phyloP scores from a whole-genome alignment of 2,113 vertebrate genomes.

The Pogona vitticeps region DNA sequence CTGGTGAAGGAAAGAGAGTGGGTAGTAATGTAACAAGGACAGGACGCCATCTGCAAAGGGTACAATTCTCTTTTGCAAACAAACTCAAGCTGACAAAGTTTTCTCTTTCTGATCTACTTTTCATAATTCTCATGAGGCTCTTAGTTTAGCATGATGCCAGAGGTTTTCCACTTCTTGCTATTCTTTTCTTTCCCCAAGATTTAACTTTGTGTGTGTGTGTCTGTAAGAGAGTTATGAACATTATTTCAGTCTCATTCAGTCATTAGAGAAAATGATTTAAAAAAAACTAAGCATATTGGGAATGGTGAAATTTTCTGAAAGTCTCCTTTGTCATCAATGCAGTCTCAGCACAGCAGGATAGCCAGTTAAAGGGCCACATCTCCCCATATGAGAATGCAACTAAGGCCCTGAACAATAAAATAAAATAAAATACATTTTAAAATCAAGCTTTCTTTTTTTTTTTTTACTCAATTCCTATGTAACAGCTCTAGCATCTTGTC shows the following conservation, averaged over 20 bases:
- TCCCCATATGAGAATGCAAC: too few species aligned
- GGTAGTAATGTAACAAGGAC: neutral
- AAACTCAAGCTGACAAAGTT: neutral
- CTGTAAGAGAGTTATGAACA: neutral
- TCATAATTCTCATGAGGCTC: neutral
- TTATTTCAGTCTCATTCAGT: neutral
- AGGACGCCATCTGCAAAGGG: neutral
- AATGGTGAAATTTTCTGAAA: too few species aligned
- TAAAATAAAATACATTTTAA: too few species aligned
- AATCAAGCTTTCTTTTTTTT: too few species aligned
- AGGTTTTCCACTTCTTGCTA: too few species aligned
- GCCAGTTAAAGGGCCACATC: too few species aligned
- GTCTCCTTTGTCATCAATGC: too few species aligned
- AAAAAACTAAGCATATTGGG: neutral
- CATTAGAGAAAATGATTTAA: neutral
- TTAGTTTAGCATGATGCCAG: too few species aligned
- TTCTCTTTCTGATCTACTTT: neutral
- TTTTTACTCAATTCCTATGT: too few species aligned
- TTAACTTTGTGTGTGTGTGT: neutral
- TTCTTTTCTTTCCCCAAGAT: neutral
- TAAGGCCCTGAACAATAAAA: too few species aligned
- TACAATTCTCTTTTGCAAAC: neutral
- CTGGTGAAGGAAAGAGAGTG: neutral
- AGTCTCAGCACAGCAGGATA: too few species aligned
- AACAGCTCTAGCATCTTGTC: too few species aligned